Evolutionary conservation across 92 coral and sea anemone genomes (phyloP).

Genomic region (Pocillopora grandis): DNA sequence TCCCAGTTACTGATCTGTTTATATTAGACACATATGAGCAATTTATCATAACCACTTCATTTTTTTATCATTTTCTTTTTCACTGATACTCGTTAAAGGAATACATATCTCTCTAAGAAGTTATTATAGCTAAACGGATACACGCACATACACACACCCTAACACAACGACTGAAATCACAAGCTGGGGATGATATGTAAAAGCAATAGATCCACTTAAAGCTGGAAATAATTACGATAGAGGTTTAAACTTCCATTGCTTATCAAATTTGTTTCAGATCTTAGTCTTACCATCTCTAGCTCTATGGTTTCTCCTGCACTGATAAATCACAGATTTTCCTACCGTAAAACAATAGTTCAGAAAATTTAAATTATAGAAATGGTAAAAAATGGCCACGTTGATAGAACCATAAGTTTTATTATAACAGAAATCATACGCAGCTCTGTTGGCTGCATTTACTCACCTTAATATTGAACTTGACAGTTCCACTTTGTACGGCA

Average conservation of each 20-base stretch:
- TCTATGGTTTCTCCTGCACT: too few species aligned
- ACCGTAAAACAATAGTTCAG: background rate
- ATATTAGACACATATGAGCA: background rate
- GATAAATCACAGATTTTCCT: background rate
- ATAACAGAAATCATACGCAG: background rate
- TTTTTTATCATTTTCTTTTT: background rate
- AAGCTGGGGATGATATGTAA: too few species aligned
- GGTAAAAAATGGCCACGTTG: background rate
- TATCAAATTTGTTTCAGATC: too few species aligned
- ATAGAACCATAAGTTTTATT: background rate
- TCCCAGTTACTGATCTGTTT: conserved; percentile 29
- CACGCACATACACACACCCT: too few species aligned
- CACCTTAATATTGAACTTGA: conserved; percentile 39
- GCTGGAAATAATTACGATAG: too few species aligned
- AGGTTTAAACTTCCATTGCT: too few species aligned
- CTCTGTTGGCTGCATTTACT: background rate
- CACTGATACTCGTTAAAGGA: too few species aligned
- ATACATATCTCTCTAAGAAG: too few species aligned
- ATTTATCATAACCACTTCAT: background rate
- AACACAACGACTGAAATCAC: too few species aligned
- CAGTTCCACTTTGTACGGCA: conserved; percentile 27
- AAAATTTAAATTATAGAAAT: background rate
- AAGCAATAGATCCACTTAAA: too few species aligned
- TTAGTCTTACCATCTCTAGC: too few species aligned
- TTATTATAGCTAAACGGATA: too few species aligned